Evolutionary conservation across 2,888 invertebrate species (phyloP), one percentile per base, ranked within the genome.

Genomic region (Mesopsocus fuscifrons): DNA sequence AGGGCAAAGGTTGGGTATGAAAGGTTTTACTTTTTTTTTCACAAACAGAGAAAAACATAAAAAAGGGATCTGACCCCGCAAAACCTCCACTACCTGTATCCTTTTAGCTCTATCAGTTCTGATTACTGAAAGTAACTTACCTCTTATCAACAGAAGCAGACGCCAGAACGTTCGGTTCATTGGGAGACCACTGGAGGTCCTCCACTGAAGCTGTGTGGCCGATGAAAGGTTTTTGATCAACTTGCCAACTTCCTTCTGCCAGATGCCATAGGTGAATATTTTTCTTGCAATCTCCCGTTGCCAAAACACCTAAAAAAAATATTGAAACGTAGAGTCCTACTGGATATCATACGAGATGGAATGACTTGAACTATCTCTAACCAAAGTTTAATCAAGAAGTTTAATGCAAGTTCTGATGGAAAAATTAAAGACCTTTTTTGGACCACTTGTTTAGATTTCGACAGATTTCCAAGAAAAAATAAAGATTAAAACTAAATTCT

Each of bases 101-200:
- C n/a, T n/a, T n/a, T n/a, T n/a, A n/a, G n/a, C n/a, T n/a, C n/a
- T n/a, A n/a, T n/a, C n/a, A n/a, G n/a, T n/a, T n/a, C n/a, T n/a
- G n/a, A n/a, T n/a, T n/a, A n/a, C n/a, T n/a, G n/a, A n/a, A n/a
- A n/a, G n/a, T n/a, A n/a, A n/a, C n/a, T n/a, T 20, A 70, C 68
- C 65, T 77, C 64, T 76, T 82, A 57, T 89, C 89, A 2, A 85
- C 79, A 18, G 88, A 88, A 63, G 87, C 88, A 8, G 88, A 80
- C 30, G 88, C 87, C 42, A 89, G 63, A 1, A 92, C 92, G 63
- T 82, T 64, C 11, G 59, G 68, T 65, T 98, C 98, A 63, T 79
- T 92, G 2, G 95, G 95, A 46, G 95, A 95, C 98, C 98, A 98
- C 57, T 97, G 95, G 48, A 99, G 67, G 61, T 99, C 98, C 67